A percentile compares a stretch with the other conserved stretches of the same genome.
phyloP scores from a whole-genome alignment of 2,797 vertebrate species.

The Muraenolepis orangiensis region DNA sequence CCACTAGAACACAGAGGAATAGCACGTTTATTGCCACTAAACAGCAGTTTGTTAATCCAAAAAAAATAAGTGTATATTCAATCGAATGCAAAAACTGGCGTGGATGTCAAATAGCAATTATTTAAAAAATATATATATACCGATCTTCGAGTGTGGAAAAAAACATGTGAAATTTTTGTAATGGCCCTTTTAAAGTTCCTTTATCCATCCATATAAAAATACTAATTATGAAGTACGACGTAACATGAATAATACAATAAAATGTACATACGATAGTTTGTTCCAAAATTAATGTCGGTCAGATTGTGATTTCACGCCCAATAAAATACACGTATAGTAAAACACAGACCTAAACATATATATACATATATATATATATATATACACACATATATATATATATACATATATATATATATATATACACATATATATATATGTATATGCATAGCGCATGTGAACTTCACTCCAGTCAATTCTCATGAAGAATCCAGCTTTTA shows the following conservation, averaged over 20 bases:
- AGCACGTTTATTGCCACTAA: background rate
- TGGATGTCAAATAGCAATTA: background rate
- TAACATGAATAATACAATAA: background rate
- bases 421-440: no score
- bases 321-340: slow-evolving; percentile 8
- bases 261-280: background rate
- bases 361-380: no score
- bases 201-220: background rate
- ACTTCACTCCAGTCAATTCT: slow-evolving; percentile 12
- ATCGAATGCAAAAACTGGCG: background rate
- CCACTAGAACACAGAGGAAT: background rate
- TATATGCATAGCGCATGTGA: no score
- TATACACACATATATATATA: no score
- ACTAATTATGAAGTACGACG: background rate
- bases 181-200: no score
- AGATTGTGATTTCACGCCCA: background rate
- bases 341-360: slow-evolving; percentile 7
- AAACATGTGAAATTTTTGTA: background rate
- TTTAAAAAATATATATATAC: no score
- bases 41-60: background rate
- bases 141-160: background rate
- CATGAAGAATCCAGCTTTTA: slow-evolving; percentile 15
- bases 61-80: background rate
- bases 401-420: no score
- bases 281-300: background rate